Conservation (phyloP, 2,113 vertebrate species). For the Mastomys coucha region DNA sequence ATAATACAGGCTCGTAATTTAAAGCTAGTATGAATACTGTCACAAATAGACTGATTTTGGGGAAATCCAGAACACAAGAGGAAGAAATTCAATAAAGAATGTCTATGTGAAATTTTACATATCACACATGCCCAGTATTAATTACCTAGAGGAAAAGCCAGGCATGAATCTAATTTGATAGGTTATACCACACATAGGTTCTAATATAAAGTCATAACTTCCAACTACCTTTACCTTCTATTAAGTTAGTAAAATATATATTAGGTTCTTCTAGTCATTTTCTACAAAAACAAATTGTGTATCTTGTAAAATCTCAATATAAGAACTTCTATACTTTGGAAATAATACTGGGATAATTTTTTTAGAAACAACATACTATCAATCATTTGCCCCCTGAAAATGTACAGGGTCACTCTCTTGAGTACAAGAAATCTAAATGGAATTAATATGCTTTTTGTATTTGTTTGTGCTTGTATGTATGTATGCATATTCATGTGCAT, state of each 20-base stretch:
- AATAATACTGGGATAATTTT: neutral
- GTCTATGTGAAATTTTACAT: neutral
- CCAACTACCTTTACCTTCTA: neutral
- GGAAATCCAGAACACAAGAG: neutral
- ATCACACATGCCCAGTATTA: neutral
- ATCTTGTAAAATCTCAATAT: neutral
- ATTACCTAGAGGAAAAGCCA: neutral
- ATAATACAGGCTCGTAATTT: neutral
- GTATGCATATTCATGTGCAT: too few species aligned
- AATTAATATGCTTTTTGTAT: neutral
- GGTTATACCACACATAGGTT: neutral
- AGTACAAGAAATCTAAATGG: neutral
- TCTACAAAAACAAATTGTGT: neutral
- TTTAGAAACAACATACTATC: neutral
- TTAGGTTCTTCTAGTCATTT: neutral
- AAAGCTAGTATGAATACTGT: neutral
- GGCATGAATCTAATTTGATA: neutral
- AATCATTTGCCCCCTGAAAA: neutral
- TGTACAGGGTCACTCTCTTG: neutral
- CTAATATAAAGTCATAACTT: neutral
- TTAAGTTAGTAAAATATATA: conserved; percentile 3
- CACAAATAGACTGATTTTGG: neutral
- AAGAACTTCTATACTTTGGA: neutral
- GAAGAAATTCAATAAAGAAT: neutral
- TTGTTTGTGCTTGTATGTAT: neutral